Evolutionary conservation across 1,140 invertebrate species (phyloP), one percentile per base, ranked within the genome.

Genomic region (Ceratoteleas bidentatus): DNA sequence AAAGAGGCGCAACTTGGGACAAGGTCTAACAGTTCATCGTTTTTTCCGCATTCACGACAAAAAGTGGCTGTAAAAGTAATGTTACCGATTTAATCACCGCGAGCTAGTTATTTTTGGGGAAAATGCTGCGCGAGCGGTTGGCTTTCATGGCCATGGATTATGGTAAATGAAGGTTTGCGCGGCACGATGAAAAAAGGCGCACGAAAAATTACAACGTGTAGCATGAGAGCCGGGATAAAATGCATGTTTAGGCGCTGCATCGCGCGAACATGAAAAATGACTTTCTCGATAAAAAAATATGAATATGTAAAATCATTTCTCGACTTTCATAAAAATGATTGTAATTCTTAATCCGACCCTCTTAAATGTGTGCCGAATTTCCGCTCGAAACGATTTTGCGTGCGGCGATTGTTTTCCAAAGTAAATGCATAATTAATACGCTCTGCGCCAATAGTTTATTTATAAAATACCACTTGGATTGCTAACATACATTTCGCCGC

Each of bases 21-120:
- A 54, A 50, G 57, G 50, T 52, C 36, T 75, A 75, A 81, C 70
- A 65, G 65, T 70, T 70, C 34, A 66, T 75, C 49, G 13, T 64
- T 73, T 75, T 75, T 70, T 70, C 9, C 47, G 4, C 1, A 24
- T 24, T 15, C 43, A 69, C 2, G 33, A 53, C 32, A 53, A 73
- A 72, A 65, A 79, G 36, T 66, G 38, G 10, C 16, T 32, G 47
- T 58, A 58, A 52, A 76, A 68, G 52, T 47, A 8, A 57, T n/a
- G 36, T 24, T 43, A 11, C 53, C 7, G 16, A 34, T 62, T 61
- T 24, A 45, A 47, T 62, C 10, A 58, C 61, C 54, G 45, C 34
- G 2, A 60, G 11, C 11, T 24, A 16, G 56, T 43, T 43, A 60
- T 53, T 62, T 72, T 64, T 47, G 68, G 15, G 54, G 53, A 47